phyloP scores from a whole-genome alignment of 2,797 vertebrate genomes.

The Sebastes iracundus region DNA sequence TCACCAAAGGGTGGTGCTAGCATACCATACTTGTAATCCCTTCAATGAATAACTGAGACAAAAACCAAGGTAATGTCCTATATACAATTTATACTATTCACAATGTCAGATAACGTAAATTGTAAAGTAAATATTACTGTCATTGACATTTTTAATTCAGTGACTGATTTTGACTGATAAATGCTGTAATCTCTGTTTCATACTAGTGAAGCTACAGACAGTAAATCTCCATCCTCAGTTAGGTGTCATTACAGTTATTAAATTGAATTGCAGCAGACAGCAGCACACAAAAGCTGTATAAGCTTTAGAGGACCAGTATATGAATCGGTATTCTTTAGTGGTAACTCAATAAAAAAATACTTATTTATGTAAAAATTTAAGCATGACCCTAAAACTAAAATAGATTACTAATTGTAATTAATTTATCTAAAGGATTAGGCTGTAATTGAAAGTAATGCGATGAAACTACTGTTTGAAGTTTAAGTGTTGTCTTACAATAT shows the following conservation, averaged over 20 bases:
- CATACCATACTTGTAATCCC: constrained; percentile 37
- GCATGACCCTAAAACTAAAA: not conserved
- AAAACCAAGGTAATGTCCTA: constrained; percentile 12
- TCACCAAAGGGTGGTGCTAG: constrained; percentile 77
- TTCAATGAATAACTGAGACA: not conserved
- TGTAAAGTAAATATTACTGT: not conserved
- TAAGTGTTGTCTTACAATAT: not conserved
- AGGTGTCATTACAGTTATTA: constrained; percentile 9
- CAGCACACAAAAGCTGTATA: constrained; percentile 6
- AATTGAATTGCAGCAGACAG: constrained; percentile 2
- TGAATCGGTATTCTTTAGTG: not conserved
- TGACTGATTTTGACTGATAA: not conserved
- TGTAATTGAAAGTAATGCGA: not conserved
- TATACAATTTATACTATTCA: constrained; percentile 7
- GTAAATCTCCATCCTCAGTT: not conserved
- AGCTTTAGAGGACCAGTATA: not conserved
- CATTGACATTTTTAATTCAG: not conserved
- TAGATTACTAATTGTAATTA: not conserved
- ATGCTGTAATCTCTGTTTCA: not conserved
- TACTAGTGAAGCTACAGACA: not conserved
- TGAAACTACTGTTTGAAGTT: not conserved
- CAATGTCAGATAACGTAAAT: constrained; percentile 10
- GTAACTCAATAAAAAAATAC: not conserved
- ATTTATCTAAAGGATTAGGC: not conserved
- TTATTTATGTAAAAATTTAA: not conserved